Evolutionary conservation across 2,797 vertebrate species (phyloP).

Genomic region (Carapus acus): DNA sequence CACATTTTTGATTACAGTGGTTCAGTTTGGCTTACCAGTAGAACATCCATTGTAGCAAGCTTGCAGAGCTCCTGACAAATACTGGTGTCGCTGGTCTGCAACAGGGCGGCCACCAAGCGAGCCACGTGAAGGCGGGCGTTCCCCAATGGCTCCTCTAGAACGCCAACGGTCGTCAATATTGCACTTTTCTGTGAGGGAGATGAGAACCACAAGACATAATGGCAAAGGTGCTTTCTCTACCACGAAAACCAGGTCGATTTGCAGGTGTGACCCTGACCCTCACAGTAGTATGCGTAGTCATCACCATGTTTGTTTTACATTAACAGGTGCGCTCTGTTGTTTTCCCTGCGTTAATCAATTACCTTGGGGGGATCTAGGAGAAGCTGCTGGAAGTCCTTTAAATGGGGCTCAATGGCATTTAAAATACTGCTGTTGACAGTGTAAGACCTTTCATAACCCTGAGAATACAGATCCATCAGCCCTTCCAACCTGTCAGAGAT

Average conservation of each 20-base stretch:
- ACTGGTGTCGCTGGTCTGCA: constrained; percentile 84
- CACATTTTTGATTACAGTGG: too few relatives aligned
- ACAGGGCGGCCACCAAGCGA: constrained; percentile 86
- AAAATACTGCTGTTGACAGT: constrained; percentile 89
- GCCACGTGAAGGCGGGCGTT: constrained; percentile 91
- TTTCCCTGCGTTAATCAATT: constrained; percentile 20
- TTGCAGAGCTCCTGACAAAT: constrained; percentile 91
- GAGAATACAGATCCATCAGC: constrained; percentile 93
- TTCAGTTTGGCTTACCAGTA: constrained; percentile 78
- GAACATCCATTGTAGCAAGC: constrained; percentile 85
- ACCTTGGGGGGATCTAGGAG: constrained; percentile 94
- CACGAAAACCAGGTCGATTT: too few relatives aligned
- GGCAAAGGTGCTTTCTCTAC: too few relatives aligned
- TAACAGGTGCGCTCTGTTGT: too few relatives aligned
- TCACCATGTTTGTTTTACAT: too few relatives aligned
- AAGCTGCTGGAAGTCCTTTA: constrained; percentile 96
- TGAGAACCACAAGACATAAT: neutral
- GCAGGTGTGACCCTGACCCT: too few relatives aligned
- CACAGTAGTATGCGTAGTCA: too few relatives aligned
- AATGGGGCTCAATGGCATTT: constrained; percentile 85
- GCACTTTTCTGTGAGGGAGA: constrained; percentile 75
- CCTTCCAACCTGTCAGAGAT: constrained; percentile 82
- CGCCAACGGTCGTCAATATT: constrained; percentile 93
- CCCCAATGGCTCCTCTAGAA: constrained; percentile 93
- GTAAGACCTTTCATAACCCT: constrained; percentile 91